Evolutionary conservation across 2,797 vertebrate genomes (phyloP), one percentile per base, ranked within the genome.

Genomic region (Phaenicophaeus curvirostris): DNA sequence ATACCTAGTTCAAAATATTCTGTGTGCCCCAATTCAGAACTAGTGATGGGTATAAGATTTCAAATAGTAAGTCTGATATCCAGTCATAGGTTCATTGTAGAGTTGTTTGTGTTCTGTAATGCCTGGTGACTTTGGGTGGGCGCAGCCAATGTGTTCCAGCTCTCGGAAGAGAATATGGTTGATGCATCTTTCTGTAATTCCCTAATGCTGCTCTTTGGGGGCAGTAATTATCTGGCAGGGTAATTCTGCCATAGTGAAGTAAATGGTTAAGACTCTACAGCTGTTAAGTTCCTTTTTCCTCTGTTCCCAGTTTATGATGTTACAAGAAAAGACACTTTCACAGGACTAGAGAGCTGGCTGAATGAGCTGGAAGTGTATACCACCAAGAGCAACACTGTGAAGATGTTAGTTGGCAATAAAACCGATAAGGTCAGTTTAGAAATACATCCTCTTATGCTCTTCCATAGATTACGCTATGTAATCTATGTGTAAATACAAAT

Each of bases 321-420:
- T 44, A 97, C 96, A 50, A 95, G 95, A 28, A 97, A 94, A 85
- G 95, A 93, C 65, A 97, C 93, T 19, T 97, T 96, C 48, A 2
- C 63, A 33, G 86, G 91, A 30, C 68, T 97, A 1, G 90, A 96
- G 6, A 48, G 82, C 28, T 97, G 96, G 96, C 75, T 97, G 85
- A 76, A 51, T 0, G 96, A 97, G 71, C 46, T 97, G 91, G 96
- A 96, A 7, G 67, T 53, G 3, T 66, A 88, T 7, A 80, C n/a
- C 39, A 37, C 82, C 42, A 65, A 20, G 65, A 80, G 71, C 79
- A 91, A 76, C 8, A 13, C 72, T 4, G 96, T 96, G 82, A 97
- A 95, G 95, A 97, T 97, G 94, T 19, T 97, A 79, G 90, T 96
- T 81, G 97, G 96, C 91, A 97, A 96, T 87, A 97, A 97, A 93